Percentiles rank a stretch among this genome's conserved stretches.
phyloP scores from a whole-genome alignment of 2,113 vertebrate genomes.

The Antigone vipio region DNA sequence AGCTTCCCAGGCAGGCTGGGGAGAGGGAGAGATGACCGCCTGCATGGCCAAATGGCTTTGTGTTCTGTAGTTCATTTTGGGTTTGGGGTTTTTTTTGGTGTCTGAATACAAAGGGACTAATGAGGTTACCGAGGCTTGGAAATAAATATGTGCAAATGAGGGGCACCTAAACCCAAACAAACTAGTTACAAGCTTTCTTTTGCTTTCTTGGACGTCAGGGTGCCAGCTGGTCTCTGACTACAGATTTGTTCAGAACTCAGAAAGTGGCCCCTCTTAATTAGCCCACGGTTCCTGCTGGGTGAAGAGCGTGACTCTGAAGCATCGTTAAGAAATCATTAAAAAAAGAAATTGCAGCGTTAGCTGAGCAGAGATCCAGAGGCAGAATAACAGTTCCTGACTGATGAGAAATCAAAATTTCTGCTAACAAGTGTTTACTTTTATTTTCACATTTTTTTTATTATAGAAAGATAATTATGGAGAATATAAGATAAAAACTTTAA shows the following conservation, averaged over 20 bases:
- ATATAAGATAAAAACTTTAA: neutral
- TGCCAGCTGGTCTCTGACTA: rapidly evolving
- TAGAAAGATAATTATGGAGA: neutral
- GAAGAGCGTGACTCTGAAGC: neutral
- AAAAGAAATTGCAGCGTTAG: neutral
- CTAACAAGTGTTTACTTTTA: neutral
- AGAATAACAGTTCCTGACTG: neutral
- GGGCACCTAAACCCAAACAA: neutral
- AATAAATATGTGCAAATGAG: neutral
- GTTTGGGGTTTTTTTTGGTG: too few species aligned
- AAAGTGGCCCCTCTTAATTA: neutral
- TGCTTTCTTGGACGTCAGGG: neutral
- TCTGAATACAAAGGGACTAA: rapidly evolving
- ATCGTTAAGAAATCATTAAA: neutral
- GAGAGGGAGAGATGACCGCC: rapidly evolving
- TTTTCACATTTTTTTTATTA: neutral
- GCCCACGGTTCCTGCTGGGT: neutral
- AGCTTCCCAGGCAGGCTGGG: rapidly evolving
- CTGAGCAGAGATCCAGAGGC: neutral
- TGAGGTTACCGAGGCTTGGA: rapidly evolving
- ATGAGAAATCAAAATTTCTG: neutral
- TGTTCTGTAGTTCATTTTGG: rapidly evolving
- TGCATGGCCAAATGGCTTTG: too few species aligned
- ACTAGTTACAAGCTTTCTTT: too few species aligned
- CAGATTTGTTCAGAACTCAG: neutral